phyloP scores from a whole-genome alignment of 2,888 invertebrate species.

The Tetragonisca angustula region DNA sequence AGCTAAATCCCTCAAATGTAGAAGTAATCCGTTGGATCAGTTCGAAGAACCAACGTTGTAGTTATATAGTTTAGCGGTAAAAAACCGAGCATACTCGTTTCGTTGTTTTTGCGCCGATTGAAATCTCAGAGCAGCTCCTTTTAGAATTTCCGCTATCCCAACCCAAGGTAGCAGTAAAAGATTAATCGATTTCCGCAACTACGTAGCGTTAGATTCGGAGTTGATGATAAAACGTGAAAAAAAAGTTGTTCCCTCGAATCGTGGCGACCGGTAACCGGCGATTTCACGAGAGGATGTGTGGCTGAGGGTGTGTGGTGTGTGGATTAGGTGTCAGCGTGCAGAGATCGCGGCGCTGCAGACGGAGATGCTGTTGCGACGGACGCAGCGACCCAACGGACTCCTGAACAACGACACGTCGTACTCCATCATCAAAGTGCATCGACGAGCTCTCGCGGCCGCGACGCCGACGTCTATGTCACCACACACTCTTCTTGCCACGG shows the following conservation, averaged over 20 bases:
- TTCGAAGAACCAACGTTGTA: not conserved
- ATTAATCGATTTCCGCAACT: conserved; percentile 18
- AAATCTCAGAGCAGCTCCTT: not conserved
- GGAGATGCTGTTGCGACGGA: conserved; percentile 68
- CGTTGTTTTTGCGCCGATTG: not conserved
- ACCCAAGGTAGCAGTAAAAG: conserved; percentile 20
- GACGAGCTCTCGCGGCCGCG: conserved; percentile 69
- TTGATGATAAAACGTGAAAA: not conserved
- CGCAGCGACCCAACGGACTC: conserved; percentile 66
- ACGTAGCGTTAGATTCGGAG: conserved; percentile 23
- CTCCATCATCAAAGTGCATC: conserved; percentile 74
- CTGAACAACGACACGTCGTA: conserved; percentile 70
- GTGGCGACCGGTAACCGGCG: conserved; percentile 35
- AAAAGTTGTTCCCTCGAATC: conserved; percentile 30
- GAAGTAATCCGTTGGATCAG: not conserved
- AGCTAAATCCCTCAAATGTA: not conserved
- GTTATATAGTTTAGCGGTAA: not conserved
- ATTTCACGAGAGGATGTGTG: conserved; percentile 66
- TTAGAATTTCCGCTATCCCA: not conserved
- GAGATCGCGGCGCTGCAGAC: conserved; percentile 76
- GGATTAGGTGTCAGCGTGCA: conserved; percentile 81
- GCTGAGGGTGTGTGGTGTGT: conserved; percentile 83
- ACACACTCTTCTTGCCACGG: conserved; percentile 80
- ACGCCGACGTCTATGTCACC: conserved; percentile 79
- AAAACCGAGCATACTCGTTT: not conserved